Percentiles rank a stretch among this genome's conserved stretches.
Evolutionary conservation across 2,888 invertebrate genomes (phyloP).

Genomic region (Apodemia zela): DNA sequence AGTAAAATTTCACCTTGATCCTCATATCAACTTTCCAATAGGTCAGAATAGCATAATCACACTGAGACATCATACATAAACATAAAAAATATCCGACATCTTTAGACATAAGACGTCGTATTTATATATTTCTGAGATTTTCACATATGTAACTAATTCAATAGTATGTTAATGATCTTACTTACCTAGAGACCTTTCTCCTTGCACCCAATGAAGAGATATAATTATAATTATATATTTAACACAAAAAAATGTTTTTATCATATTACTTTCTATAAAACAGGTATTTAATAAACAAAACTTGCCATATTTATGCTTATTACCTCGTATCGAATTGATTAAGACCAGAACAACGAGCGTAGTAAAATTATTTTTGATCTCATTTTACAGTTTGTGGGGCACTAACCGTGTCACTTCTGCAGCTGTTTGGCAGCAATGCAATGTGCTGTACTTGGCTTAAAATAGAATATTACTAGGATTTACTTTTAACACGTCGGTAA

Average conservation of each 20-base stretch:
- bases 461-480: slow-evolving; percentile 36
- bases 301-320: not conserved
- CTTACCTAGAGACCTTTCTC: not conserved
- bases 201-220: not conserved
- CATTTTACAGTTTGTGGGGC: slow-evolving; percentile 37
- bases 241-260: not conserved
- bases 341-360: slow-evolving; percentile 4
- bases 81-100: too few relatives aligned
- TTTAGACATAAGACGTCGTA: too few relatives aligned
- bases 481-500: not conserved
- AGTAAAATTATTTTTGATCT: slow-evolving; percentile 25
- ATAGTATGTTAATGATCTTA: not conserved
- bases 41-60: too few relatives aligned
- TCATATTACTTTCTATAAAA: not conserved
- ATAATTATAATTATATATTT: not conserved
- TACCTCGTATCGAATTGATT: slow-evolving; percentile 12
- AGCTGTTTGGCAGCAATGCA: slow-evolving; percentile 35
- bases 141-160: too few relatives aligned
- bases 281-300: not conserved
- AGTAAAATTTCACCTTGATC: too few relatives aligned
- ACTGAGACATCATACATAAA: too few relatives aligned
- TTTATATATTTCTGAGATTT: too few relatives aligned
- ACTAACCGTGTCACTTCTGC: slow-evolving; percentile 41
- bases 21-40: too few relatives aligned
- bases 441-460: slow-evolving; percentile 34